Evolutionary conservation across 2,888 invertebrate genomes (phyloP), one percentile per base, ranked within the genome.

Genomic region (Calameuta filiformis): DNA sequence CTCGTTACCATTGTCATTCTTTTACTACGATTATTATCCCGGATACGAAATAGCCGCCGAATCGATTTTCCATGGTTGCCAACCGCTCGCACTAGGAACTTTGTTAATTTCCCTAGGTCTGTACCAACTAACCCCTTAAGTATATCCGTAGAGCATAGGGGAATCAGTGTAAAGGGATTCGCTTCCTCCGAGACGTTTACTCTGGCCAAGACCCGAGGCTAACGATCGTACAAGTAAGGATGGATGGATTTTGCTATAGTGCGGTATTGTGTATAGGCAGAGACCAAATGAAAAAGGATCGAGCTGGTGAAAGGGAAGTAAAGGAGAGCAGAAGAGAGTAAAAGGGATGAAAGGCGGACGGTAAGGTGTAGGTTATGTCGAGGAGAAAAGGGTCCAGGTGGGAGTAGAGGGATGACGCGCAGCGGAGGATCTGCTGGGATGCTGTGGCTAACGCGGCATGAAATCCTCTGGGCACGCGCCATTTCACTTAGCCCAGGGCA

Each of bases 401-500:
- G 31, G 12, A 31, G 71, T 23, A 4, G 23, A 15, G 31, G 23
- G 71, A 71, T 6, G 71, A 33, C 31, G 30, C 12, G 40, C 9
- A 56, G 40, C 40, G 23, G 71, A 71, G 34, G 71, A 12, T 31
- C 31, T 12, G 56, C 12, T 31, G 71, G 34, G 71, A 34, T 9
- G 2, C 71, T 87, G 86, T 86, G 83, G 85, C 88, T 89, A 89
- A 89, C 89, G 86, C 83, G 83, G 85, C 89, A 88, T 89, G 86
- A 89, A 89, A 89, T 89, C 87, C 86, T 86, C 83, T 81, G 86
- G 89, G 89, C 89, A 89, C 89, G 89, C 89, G 89, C 88, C 89
- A 89, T 89, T 89, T 89, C 89, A 88, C 89, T 87, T 87, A 85
- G 86, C 86, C 87, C 85, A 85, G 80, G 85, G 86, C 86, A 82